Conservation (phyloP, 2,888 invertebrate species). For the Apotomis betuletana region DNA sequence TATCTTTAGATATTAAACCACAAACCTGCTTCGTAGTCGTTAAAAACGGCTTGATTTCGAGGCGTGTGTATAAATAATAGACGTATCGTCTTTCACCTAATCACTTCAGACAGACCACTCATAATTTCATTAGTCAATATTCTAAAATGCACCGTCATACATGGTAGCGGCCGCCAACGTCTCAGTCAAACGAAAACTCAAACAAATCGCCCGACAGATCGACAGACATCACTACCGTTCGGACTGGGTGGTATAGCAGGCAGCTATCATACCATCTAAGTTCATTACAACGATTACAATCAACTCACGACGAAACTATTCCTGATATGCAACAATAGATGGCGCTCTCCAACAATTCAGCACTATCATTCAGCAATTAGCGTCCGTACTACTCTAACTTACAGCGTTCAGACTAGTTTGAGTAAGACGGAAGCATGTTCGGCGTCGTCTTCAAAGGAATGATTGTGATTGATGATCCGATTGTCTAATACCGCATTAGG, state of each 20-base stretch:
- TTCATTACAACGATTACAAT: slow-evolving; percentile 80
- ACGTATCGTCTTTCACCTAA: slow-evolving; percentile 41
- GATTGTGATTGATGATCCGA: slow-evolving; percentile 83
- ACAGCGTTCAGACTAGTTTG: slow-evolving; percentile 41
- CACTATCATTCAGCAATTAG: slow-evolving; percentile 79
- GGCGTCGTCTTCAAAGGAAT: slow-evolving; percentile 61
- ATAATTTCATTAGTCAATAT: slow-evolving; percentile 42
- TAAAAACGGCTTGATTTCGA: slow-evolving; percentile 21
- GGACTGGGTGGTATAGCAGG: slow-evolving; percentile 69
- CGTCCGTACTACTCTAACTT: slow-evolving; percentile 55
- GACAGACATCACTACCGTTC: slow-evolving; percentile 72
- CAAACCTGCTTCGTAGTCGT: not conserved
- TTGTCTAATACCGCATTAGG: slow-evolving; percentile 73
- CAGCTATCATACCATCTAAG: slow-evolving; percentile 68
- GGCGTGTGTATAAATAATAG: slow-evolving; percentile 33
- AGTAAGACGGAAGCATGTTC: slow-evolving; percentile 53
- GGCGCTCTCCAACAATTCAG: slow-evolving; percentile 66
- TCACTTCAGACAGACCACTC: slow-evolving; percentile 39
- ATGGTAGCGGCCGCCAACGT: slow-evolving; percentile 51
- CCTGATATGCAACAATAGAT: slow-evolving; percentile 81
- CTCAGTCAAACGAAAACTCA: slow-evolving; percentile 60
- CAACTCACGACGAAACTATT: slow-evolving; percentile 77
- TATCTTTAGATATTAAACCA: not conserved
- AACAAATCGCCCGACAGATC: slow-evolving; percentile 59
- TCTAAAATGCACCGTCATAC: slow-evolving; percentile 40